phyloP scores from a whole-genome alignment of 2,888 invertebrate genomes.

The Busseola fusca region DNA sequence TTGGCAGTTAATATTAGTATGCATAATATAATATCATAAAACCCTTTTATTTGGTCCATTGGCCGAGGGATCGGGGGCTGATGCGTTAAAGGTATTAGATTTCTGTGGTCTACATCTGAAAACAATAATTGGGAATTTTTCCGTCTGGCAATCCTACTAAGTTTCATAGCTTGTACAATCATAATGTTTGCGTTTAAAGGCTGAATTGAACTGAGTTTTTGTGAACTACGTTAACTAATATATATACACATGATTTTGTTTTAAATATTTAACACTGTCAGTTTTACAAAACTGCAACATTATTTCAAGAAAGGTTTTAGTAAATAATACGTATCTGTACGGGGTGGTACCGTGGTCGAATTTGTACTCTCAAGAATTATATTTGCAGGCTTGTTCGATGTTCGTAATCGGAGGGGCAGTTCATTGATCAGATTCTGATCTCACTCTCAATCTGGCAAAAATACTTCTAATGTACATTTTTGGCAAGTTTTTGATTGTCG shows the following conservation, averaged over 20 bases:
- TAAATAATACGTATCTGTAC: not conserved
- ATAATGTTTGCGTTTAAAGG: constrained; percentile 15
- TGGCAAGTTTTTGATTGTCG: not conserved
- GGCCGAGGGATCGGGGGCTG: constrained; percentile 75
- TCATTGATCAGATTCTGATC: too few species aligned
- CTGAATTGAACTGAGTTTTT: constrained; percentile 7
- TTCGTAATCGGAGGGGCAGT: not conserved
- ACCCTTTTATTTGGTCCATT: constrained; percentile 45
- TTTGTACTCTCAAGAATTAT: not conserved
- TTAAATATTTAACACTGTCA: not conserved
- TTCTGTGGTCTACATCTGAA: constrained; percentile 94
- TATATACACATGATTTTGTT: not conserved
- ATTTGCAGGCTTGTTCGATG: not conserved
- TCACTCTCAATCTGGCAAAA: not conserved
- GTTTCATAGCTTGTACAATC: constrained; percentile 36
- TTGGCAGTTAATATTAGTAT: not conserved
- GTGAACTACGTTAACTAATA: constrained; percentile 2
- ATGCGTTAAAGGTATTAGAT: constrained; percentile 94
- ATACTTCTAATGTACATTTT: not conserved
- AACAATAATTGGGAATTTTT: constrained; percentile 49
- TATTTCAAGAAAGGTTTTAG: not conserved
- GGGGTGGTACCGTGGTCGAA: not conserved
- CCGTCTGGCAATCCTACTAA: constrained; percentile 34
- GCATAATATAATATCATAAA: not conserved
- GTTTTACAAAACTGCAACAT: not conserved